Evolutionary conservation across 2,113 vertebrate genomes (phyloP), one percentile per base, ranked within the genome.

Genomic region (Silurus asotus): DNA sequence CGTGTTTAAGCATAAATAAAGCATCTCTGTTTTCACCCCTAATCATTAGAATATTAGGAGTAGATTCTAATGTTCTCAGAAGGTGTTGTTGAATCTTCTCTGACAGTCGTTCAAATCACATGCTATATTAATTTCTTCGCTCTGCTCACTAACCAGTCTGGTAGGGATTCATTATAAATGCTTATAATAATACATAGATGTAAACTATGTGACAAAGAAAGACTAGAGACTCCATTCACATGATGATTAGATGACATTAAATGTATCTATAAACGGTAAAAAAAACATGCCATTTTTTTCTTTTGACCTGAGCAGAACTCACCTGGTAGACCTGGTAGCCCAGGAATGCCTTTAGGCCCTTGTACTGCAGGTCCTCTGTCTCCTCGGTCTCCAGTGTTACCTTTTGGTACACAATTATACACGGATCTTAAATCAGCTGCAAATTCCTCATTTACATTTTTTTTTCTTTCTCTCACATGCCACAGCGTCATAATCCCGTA

Each of bases 341-440:
- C 98, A 8, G 96, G 96, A 51, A 92, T 89, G 88, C 98, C 98
- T 93, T 98, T 98, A 17, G 91, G 69, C 74, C 98, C 98, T 94
- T 95, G 95, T 82, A 93, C 90, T 87, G 96, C 96, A 81, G 94
- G 93, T 67, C 98, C 98, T 93, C 95, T 95, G 7, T 98, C 98
- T 49, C 98, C 98, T 88, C 93, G 95, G 93, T 99, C 97, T 83
- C 98, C 98, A 72, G 93, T 92, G 90, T 99, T 98, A 93, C 98
- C 98, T 99, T 84, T 84, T 67, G 81, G 69, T 15, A 81, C 49
- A 64, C 93, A 49, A 74, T 53, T 74, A 23, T 48, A 75, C 48
- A 84, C 0, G 55, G 45, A 56, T 45, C 2, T 59, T 76, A 5
- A 70, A 77, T 11, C 2, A 79, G n/a, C 10, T 8, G 23, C 11